Evolutionary conservation across 2,888 invertebrate genomes (phyloP).

Genomic region (Lepeophtheirus nordmannii): DNA sequence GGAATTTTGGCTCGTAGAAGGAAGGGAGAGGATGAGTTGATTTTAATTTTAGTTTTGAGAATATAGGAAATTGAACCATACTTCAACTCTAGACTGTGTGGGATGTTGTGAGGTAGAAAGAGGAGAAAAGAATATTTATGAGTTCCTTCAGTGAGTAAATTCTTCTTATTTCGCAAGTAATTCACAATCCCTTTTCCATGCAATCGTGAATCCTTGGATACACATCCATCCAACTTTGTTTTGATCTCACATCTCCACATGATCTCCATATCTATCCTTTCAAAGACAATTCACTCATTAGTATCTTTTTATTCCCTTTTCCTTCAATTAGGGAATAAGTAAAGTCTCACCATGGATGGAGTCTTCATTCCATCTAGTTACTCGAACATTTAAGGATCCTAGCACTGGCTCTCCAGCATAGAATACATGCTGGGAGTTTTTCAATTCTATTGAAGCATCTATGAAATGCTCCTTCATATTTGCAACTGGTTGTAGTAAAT

Average conservation of each 20-base stretch:
- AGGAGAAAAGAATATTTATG: not conserved
- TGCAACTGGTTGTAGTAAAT: too few species aligned
- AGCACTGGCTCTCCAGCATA: not conserved
- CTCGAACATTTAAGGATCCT: not conserved
- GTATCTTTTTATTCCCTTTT: too few species aligned
- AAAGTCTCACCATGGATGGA: not conserved
- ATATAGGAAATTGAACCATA: not conserved
- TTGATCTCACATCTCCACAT: not conserved
- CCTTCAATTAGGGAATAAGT: too few species aligned
- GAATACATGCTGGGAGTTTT: not conserved
- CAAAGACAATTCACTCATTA: too few species aligned
- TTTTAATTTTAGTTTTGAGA: not conserved
- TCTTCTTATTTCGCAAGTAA: not conserved
- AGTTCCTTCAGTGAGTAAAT: not conserved
- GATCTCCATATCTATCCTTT: not conserved
- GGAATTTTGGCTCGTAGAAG: not conserved
- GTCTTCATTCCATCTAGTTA: not conserved
- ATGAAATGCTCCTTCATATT: too few species aligned
- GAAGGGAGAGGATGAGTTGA: not conserved
- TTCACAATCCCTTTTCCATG: not conserved
- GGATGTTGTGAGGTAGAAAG: constrained; percentile 1
- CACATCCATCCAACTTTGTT: not conserved
- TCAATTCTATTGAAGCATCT: not conserved
- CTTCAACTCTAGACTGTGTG: not conserved
- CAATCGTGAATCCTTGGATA: not conserved